Conservation (phyloP, 2,888 invertebrate genomes). For the Agrochola lota region DNA sequence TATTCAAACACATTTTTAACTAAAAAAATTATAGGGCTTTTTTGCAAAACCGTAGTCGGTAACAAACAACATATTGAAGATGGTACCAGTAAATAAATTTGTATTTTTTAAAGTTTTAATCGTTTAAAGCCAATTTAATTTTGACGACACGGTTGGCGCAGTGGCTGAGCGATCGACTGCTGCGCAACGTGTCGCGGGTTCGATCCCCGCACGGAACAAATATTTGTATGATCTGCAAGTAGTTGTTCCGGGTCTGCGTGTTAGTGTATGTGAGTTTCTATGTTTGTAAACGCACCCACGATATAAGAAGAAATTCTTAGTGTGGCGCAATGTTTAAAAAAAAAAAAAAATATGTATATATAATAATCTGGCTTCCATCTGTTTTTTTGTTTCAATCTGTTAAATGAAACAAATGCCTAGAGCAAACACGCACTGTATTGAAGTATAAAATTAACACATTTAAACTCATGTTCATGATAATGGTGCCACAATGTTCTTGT, state of each 20-base stretch:
- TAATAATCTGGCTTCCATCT: neutral
- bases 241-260: no score
- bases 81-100: no score
- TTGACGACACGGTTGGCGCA: no score
- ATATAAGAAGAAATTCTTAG: no score
- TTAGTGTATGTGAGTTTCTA: no score
- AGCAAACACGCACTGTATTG: neutral
- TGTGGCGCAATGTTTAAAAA: no score
- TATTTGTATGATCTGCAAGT: no score
- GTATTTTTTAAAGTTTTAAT: neutral
- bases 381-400: neutral
- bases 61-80: neutral
- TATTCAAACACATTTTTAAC: neutral
- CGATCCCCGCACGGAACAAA: no score
- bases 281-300: no score
- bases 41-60: neutral
- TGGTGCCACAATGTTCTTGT: slow-evolving; percentile 64
- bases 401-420: neutral
- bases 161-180: no score
- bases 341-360: no score
- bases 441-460: slow-evolving; percentile 29
- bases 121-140: neutral
- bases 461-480: slow-evolving; percentile 25
- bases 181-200: no score
- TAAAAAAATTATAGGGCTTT: neutral